Conservation (phyloP, 2,113 vertebrate species). For the Neofelis nebulosa region DNA sequence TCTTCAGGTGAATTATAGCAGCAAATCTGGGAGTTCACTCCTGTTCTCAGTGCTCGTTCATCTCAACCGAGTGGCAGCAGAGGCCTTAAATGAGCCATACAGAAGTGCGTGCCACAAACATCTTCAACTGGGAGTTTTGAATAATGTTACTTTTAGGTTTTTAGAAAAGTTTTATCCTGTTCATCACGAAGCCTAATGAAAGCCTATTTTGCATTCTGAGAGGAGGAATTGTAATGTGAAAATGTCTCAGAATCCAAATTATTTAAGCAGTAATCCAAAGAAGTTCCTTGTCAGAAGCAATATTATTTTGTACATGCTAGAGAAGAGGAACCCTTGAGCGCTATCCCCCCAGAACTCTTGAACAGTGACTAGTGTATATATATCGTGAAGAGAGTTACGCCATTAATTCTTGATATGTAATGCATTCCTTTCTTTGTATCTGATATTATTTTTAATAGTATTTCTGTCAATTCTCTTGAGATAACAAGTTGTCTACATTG, state of each 20-base stretch:
- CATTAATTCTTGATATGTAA: background rate
- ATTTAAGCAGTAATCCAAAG: background rate
- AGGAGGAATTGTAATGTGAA: background rate
- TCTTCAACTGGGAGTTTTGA: background rate
- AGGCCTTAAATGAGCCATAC: background rate
- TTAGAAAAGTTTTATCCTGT: background rate
- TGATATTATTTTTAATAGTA: background rate
- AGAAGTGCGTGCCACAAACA: background rate
- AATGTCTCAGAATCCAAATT: background rate
- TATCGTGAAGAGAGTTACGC: background rate
- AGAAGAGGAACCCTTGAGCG: background rate
- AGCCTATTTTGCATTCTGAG: slow-evolving; percentile 11
- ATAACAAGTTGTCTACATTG: background rate
- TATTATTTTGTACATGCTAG: background rate
- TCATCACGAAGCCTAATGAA: background rate
- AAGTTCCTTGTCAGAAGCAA: background rate
- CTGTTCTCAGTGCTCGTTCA: background rate
- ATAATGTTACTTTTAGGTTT: background rate
- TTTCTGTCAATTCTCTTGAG: background rate
- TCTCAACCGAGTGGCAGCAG: background rate
- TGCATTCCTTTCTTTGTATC: background rate
- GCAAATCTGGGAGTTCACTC: background rate
- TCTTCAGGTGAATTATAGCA: slow-evolving; percentile 19
- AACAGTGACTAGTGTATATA: background rate
- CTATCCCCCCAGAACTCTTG: background rate